These are phyloP conservation scores for Tyria jacobaeae DNA, from an alignment of 2,888 invertebrate genomes.

Conservation along the genomic window DNA sequence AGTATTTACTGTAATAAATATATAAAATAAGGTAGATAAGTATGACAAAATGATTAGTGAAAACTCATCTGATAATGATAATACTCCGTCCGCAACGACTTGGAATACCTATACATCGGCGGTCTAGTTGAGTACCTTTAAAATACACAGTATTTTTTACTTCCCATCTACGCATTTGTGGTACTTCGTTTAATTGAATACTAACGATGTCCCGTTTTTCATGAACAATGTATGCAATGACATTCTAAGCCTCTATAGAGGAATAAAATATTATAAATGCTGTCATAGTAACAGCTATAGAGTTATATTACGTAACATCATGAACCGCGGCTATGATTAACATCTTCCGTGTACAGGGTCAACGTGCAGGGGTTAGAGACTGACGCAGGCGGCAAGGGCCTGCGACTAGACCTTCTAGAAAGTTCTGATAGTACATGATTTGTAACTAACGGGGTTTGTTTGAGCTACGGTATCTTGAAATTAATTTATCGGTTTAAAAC, in stretches of 20 bases:
- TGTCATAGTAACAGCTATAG: slow-evolving; percentile 59
- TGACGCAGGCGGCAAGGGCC: slow-evolving; percentile 49
- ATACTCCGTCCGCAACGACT: too few species aligned
- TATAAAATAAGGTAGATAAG: too few species aligned
- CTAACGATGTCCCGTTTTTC: slow-evolving; percentile 25
- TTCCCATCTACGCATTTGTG: slow-evolving; percentile 25
- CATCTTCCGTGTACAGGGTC: slow-evolving; percentile 82
- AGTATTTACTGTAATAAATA: too few species aligned
- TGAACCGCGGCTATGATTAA: slow-evolving; percentile 71
- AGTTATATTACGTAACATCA: slow-evolving; percentile 53
- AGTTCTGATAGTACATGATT: slow-evolving; percentile 44
- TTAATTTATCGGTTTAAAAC: slow-evolving; percentile 10
- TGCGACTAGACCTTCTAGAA: slow-evolving; percentile 52
- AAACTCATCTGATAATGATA: too few species aligned
- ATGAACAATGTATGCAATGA: slow-evolving; percentile 30
- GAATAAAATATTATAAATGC: slow-evolving; percentile 47
- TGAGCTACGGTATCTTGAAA: slow-evolving; percentile 26
- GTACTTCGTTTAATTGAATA: slow-evolving; percentile 25
- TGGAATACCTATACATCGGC: too few species aligned
- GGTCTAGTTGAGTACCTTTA: too few species aligned
- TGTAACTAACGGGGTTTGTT: slow-evolving; percentile 26
- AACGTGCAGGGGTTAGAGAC: slow-evolving; percentile 74
- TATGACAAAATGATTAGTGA: too few species aligned
- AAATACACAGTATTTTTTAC: too few species aligned
- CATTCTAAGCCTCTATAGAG: slow-evolving; percentile 21